Evolutionary conservation across 2,888 invertebrate species (phyloP).

Genomic region (Conomelus anceps): DNA sequence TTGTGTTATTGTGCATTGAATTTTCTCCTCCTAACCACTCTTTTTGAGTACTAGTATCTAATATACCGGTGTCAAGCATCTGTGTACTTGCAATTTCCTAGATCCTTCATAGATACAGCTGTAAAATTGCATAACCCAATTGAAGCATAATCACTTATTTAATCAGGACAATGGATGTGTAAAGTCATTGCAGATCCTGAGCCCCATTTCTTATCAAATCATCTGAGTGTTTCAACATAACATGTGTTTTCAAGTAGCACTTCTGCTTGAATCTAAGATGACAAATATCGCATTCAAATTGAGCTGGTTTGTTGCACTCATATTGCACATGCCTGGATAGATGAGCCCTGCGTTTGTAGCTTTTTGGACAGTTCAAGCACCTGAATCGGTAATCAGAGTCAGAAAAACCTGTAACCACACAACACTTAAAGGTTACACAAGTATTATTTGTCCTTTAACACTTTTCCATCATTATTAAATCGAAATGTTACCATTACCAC

Average conservation of each 20-base stretch:
- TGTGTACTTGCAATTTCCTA: too few species aligned
- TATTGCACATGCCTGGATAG: slow-evolving; percentile 23
- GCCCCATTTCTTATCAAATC: background rate
- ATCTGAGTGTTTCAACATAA: background rate
- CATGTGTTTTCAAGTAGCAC: slow-evolving; percentile 25
- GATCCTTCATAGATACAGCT: too few species aligned
- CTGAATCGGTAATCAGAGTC: background rate
- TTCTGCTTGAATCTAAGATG: slow-evolving; percentile 20
- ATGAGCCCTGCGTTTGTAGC: slow-evolving; percentile 29
- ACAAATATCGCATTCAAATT: slow-evolving; percentile 32
- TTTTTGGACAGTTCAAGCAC: slow-evolving; percentile 31
- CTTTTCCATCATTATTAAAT: too few species aligned
- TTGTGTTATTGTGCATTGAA: too few species aligned
- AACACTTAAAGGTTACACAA: background rate
- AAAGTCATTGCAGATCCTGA: background rate
- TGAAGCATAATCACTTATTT: too few species aligned
- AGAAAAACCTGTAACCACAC: background rate
- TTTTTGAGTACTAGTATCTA: too few species aligned
- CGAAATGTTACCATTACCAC: too few species aligned
- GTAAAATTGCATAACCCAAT: too few species aligned
- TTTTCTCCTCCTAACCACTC: too few species aligned
- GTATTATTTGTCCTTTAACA: background rate
- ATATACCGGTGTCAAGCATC: too few species aligned
- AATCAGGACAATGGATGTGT: background rate
- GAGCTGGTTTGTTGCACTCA: slow-evolving; percentile 36